Evolutionary conservation across 2,113 vertebrate species (phyloP), one percentile per base, ranked within the genome.

Genomic region (Nannospalax galili): DNA sequence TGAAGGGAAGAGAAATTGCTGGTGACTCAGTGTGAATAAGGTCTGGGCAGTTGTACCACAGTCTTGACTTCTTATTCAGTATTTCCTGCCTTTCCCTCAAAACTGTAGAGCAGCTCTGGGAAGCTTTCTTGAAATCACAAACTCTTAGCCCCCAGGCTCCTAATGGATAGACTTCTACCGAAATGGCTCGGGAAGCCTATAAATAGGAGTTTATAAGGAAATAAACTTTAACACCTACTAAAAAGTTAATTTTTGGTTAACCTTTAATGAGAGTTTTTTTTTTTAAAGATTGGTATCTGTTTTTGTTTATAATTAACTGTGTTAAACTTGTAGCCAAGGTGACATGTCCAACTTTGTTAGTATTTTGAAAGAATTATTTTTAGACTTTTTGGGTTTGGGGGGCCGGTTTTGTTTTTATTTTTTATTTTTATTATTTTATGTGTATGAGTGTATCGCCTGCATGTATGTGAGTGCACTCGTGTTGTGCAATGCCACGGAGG

Each of bases 221-320:
- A 60, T 96, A 91, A 97, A 95, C 93, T 86, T 93, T 92, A 92
- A 12, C 84, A 32, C 79, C 64, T 94, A 80, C 91, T 86, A 94
- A 98, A 93, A 97, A 95, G 94, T 92, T 96, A 95, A 84, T 96
- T 88, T 96, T 95, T 97, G 92, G 82, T 97, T 95, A 77, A 74
- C 90, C 65, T 91, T 92, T 96, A 95, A 88, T 64, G 52, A 93
- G 73, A 91, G 42, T 58, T 32, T 1, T 72, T 32, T 1, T 72
- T 91, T n/a, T 81, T 91, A 91, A 94, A 96, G 96, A 96, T 93
- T 48, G 7, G 1, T 96, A 52, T 96, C 95, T 40, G 60, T 96
- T 97, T 82, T 16, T 52, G 84, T 97, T 96, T 95, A 96, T 95
- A 93, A 97, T 95, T 96, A 96, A 94, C 94, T 95, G 16, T 12